These are phyloP conservation scores for Chelon labrosus DNA, from an alignment of 2,797 vertebrate species.

Conservation along the genomic window DNA sequence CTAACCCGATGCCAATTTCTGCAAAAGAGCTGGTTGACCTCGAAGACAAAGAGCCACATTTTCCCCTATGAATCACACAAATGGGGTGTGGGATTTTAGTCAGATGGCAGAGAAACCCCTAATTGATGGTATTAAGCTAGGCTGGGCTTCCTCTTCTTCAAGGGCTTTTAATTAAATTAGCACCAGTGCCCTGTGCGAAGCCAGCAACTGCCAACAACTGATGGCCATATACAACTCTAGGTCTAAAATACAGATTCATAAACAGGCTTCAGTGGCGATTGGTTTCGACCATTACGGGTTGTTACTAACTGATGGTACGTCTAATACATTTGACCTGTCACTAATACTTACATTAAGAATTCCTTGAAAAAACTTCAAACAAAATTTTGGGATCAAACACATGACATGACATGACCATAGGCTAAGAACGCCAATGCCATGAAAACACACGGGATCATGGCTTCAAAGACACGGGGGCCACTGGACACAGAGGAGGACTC, in stretches of 20 bases:
- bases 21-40: conserved; percentile 72
- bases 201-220: conserved; percentile 53
- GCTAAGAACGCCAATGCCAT: conserved; percentile 72
- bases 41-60: conserved; percentile 81
- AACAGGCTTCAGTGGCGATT: conserved; percentile 37
- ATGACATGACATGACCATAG: conserved; percentile 64
- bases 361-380: conserved; percentile 72
- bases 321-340: conserved; percentile 48
- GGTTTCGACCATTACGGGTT: conserved; percentile 39
- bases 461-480: conserved; percentile 69
- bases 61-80: conserved; percentile 82
- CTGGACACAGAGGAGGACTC: conserved; percentile 68
- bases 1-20: conserved; percentile 72
- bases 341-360: conserved; percentile 50
- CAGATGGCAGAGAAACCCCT: conserved; percentile 69
- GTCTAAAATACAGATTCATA: conserved; percentile 33
- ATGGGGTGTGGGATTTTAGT: conserved; percentile 76
- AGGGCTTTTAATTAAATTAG: conserved; percentile 78
- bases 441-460: conserved; percentile 74
- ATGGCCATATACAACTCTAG: conserved; percentile 31
- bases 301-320: conserved; percentile 34
- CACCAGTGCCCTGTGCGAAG: conserved; percentile 37
- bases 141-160: conserved; percentile 65
- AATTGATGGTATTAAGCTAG: conserved; percentile 77
- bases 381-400: conserved; percentile 65